phyloP scores from a whole-genome alignment of 2,888 invertebrate genomes.

The Drosophila sordidula region DNA sequence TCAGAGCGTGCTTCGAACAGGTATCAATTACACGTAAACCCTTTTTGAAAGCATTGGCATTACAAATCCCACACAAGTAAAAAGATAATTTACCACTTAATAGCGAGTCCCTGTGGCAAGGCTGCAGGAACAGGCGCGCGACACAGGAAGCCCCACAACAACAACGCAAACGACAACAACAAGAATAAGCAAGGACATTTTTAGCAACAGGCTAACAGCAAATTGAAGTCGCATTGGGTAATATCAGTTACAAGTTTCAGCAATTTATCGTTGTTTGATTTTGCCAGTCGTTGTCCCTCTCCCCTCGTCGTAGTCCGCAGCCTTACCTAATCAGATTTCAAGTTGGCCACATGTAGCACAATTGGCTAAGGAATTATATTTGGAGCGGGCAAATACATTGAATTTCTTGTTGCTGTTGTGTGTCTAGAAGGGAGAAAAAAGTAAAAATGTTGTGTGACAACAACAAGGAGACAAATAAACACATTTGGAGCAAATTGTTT shows the following conservation, averaged over 20 bases:
- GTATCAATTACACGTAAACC: conserved; percentile 70
- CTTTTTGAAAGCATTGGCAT: conserved; percentile 48
- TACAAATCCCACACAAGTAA: conserved; percentile 31
- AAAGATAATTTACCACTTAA: conserved; percentile 72
- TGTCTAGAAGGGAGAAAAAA: conserved; percentile 12
- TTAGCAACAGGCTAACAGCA: conserved; percentile 69
- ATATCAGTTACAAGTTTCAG: conserved; percentile 75
- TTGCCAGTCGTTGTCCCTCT: conserved; percentile 10
- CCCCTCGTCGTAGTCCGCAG: neutral
- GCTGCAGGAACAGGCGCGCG: conserved; percentile 21
- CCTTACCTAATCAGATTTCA: conserved; percentile 73
- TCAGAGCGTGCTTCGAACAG: conserved; percentile 10
- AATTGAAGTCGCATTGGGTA: conserved; percentile 54
- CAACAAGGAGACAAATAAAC: conserved; percentile 72
- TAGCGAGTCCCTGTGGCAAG: conserved; percentile 47
- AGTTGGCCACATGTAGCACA: conserved; percentile 68
- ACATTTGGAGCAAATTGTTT: conserved; percentile 79
- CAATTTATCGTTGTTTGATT: conserved; percentile 81
- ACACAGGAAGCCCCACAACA: conserved; percentile 59
- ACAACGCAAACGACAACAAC: conserved; percentile 9
- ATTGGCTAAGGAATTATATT: conserved; percentile 70
- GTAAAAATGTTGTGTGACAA: conserved; percentile 45
- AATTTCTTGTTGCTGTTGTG: conserved; percentile 3
- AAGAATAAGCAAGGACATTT: conserved; percentile 25
- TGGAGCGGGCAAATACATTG: conserved; percentile 15